Conservation (phyloP, 2,888 invertebrate species). For the Sceliomorpha sp. region DNA sequence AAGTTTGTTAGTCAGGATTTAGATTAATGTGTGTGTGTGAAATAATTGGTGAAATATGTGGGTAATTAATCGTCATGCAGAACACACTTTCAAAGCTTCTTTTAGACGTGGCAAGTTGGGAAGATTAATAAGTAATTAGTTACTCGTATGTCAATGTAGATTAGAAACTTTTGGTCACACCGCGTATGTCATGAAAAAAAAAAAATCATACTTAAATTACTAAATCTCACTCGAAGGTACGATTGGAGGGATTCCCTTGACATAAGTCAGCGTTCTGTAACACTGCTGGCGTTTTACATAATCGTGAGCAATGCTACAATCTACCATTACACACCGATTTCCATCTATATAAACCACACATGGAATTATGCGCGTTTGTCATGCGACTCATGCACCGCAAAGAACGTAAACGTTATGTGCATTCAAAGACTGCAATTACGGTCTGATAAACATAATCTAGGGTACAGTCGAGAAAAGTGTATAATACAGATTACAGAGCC, state of each 20-base stretch:
- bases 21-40: too few relatives aligned
- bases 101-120: too few relatives aligned
- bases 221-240: constrained; percentile 34
- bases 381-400: constrained; percentile 37
- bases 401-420: constrained; percentile 10
- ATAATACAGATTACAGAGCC: not conserved
- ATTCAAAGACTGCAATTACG: not conserved
- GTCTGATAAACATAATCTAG: not conserved
- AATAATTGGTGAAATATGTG: too few relatives aligned
- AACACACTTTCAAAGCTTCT: too few relatives aligned
- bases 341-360: constrained; percentile 34
- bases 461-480: constrained; percentile 4
- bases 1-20: too few relatives aligned
- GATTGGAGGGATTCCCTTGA: constrained; percentile 42
- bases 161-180: too few relatives aligned
- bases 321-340: constrained; percentile 28
- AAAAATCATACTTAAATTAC: too few relatives aligned
- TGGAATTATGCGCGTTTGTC: constrained; percentile 35
- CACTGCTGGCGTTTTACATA: constrained; percentile 38
- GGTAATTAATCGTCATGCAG: too few relatives aligned
- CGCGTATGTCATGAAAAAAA: too few relatives aligned
- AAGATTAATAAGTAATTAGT: too few relatives aligned
- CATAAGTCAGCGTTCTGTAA: constrained; percentile 44
- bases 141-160: too few relatives aligned
- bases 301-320: constrained; percentile 34